Evolutionary conservation across 2,888 invertebrate species (phyloP).

Genomic region (Chironomus tentans): DNA sequence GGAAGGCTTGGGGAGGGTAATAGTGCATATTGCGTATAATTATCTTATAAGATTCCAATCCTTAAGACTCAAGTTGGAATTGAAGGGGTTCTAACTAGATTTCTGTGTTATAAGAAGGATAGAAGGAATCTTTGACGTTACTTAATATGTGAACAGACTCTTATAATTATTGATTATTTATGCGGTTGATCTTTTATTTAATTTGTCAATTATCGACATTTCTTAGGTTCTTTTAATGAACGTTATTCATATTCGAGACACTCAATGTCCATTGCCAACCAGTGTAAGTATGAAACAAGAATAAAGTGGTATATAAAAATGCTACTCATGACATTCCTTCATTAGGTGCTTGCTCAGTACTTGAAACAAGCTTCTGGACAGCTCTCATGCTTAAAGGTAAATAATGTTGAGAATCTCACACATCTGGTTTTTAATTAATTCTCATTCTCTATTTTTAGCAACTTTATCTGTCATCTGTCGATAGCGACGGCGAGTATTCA

Average conservation of each 20-base stretch:
- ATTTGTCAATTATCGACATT: neutral
- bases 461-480: constrained; percentile 65
- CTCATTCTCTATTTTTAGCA: constrained; percentile 48
- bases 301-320: too few species aligned
- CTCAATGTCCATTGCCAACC: constrained; percentile 68
- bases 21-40: too few species aligned
- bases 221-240: constrained; percentile 70
- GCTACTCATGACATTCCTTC: neutral
- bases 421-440: neutral
- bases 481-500: constrained; percentile 32
- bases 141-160: too few species aligned
- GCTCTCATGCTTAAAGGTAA: constrained; percentile 71
- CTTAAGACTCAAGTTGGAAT: too few species aligned
- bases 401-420: neutral
- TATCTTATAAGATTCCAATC: too few species aligned
- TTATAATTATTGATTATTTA: too few species aligned
- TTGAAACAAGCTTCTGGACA: constrained; percentile 76
- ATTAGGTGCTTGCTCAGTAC: constrained; percentile 73
- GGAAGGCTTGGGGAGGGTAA: too few species aligned
- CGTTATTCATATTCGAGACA: constrained; percentile 74
- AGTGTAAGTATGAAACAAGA: constrained; percentile 3
- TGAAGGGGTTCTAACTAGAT: too few species aligned
- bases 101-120: too few species aligned
- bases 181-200: too few species aligned
- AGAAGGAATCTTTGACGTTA: too few species aligned